A percentile compares a stretch with the other conserved stretches of the same genome.
These are phyloP conservation scores for Cotesia vestalis DNA, from an alignment of 1,140 invertebrate genomes.

Conservation along the genomic window DNA sequence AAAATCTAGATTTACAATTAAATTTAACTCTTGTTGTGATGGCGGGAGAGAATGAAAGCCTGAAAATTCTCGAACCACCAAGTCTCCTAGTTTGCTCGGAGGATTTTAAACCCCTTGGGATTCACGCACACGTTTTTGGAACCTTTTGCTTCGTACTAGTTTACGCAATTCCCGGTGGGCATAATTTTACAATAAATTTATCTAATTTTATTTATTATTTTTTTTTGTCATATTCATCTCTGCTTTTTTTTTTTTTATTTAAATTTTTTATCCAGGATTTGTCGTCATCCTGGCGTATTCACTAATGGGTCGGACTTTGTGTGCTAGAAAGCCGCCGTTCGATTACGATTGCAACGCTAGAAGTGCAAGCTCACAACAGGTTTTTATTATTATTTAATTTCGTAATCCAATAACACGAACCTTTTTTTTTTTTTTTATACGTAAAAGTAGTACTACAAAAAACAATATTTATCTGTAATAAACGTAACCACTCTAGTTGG, in stretches of 20 bases:
- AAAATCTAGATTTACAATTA: slow-evolving; percentile 43
- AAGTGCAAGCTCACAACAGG: slow-evolving; percentile 72
- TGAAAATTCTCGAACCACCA: slow-evolving; percentile 38
- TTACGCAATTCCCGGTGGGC: slow-evolving; percentile 75
- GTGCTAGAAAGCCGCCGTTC: slow-evolving; percentile 73
- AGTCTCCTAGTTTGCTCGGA: slow-evolving; percentile 48
- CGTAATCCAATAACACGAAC: not conserved
- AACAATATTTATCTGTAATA: no score
- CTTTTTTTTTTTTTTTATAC: not conserved
- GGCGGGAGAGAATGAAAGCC: slow-evolving; percentile 28
- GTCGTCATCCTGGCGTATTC: slow-evolving; percentile 76
- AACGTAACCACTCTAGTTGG: no score
- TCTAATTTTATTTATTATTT: not conserved
- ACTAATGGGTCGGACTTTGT: slow-evolving; percentile 76
- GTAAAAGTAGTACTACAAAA: no score
- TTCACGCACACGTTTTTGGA: slow-evolving; percentile 67
- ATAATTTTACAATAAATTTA: not conserved
- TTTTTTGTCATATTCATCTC: not conserved
- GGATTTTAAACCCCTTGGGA: slow-evolving; percentile 49
- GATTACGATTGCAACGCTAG: slow-evolving; percentile 68
- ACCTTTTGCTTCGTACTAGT: slow-evolving; percentile 76
- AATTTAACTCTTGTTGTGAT: slow-evolving; percentile 44
- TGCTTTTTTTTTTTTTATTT: slow-evolving; percentile 14
- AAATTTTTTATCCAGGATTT: slow-evolving; percentile 69
- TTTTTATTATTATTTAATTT: slow-evolving; percentile 42